These are phyloP conservation scores for Philereme vetulata DNA, from an alignment of 2,888 invertebrate genomes.

Conservation along the genomic window DNA sequence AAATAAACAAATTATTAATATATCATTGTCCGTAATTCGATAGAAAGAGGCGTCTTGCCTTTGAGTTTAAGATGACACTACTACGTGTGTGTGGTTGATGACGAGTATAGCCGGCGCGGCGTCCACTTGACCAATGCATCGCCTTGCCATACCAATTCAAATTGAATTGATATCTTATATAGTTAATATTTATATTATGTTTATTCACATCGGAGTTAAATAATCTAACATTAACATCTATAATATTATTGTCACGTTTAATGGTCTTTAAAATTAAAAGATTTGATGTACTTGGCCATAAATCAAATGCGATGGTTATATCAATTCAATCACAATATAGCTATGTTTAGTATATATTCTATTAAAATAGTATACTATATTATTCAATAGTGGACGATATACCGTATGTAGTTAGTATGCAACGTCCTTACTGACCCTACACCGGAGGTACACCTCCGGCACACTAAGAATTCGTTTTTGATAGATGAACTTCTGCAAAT, in stretches of 20 bases:
- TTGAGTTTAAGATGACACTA: constrained; percentile 49
- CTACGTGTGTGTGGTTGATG: constrained; percentile 45
- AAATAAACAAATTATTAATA: constrained; percentile 6
- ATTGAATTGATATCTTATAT: constrained; percentile 48
- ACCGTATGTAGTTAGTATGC: too few species aligned
- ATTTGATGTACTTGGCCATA: neutral
- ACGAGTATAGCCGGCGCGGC: constrained; percentile 33
- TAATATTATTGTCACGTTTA: neutral
- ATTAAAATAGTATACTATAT: too few species aligned
- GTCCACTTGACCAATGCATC: constrained; percentile 45
- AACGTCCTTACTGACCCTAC: too few species aligned
- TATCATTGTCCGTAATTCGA: constrained; percentile 18
- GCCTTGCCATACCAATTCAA: constrained; percentile 55
- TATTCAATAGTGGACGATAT: too few species aligned
- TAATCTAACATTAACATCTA: neutral
- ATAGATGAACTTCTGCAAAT: too few species aligned
- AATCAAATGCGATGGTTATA: neutral
- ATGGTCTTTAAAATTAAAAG: neutral
- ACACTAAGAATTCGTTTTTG: too few species aligned
- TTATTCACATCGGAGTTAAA: constrained; percentile 27
- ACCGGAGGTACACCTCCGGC: too few species aligned
- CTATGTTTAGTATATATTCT: too few species aligned
- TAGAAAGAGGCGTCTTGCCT: constrained; percentile 52
- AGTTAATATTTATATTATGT: constrained; percentile 32
- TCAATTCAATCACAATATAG: constrained; percentile 3